Base-by-base conservation (phyloP, 1,140 invertebrate species). In the Drosophila kohkoa region DNA sequence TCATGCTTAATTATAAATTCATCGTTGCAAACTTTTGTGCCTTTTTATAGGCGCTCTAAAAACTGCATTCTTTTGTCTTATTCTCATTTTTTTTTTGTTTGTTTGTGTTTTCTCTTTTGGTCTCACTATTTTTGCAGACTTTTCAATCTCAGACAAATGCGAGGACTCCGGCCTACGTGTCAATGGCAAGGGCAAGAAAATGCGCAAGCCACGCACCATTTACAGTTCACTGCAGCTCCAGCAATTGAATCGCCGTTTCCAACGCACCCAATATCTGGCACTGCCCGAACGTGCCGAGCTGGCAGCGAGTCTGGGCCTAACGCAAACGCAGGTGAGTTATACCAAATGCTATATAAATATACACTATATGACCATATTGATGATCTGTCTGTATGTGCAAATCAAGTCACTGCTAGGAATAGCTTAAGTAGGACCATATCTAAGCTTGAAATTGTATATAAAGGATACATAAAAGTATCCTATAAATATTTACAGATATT, bases 201-300 rank as follows among this genome's bases (percentile, higher is more conserved):
- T 99, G 98, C 95, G 99, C 81, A 99, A 99, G 94, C 99, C 99
- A 8, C 94, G 99, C 82, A 99, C 99, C 69, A 99, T 99, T 93
- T 99, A 99, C 94, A 99, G 98, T 92, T 99, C 97, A 93, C 95
- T 99, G 65, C 99, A 99, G 93, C 94, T 99, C 38, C 98, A 99
- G 93, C 98, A 99, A 94, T 94, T 98, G 73, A 98, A 98, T 93
- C 95, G 97, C 93, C 94, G 98, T 93, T 99, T 99, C 94, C 98
- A 99, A 94, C 94, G 98, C 92, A 99, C 98, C 71, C 99, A 99
- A 94, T 99, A 99, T 94, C 95, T 99, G 77, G 99, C 99, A 38
- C 94, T 99, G 91, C 99, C 99, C 6, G 99, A 99, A 94, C 94
- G 99, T 93, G 99, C 99, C 1, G 99, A 99, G 93, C 94, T 99